These are phyloP conservation scores for Nothoprocta pentlandii DNA, from an alignment of 2,113 vertebrate species.

Conservation along the genomic window DNA sequence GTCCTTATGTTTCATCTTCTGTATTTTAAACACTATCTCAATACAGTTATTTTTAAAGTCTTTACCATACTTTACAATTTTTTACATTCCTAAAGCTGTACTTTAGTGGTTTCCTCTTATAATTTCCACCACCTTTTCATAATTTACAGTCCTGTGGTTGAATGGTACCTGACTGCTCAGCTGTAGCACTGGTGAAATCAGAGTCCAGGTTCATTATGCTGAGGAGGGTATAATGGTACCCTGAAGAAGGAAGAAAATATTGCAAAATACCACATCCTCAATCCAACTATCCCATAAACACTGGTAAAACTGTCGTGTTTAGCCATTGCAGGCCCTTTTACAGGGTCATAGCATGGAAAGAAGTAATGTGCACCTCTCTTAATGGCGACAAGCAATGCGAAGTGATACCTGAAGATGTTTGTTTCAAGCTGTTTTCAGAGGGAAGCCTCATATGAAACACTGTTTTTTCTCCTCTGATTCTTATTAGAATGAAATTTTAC, in stretches of 20 bases:
- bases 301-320: not conserved
- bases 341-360: not conserved
- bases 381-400: not conserved
- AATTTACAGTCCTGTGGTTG: not conserved
- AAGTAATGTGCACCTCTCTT: not conserved
- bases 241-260: not conserved
- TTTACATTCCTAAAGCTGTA: not conserved
- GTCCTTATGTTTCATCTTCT: not conserved
- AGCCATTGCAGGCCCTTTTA: not conserved
- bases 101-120: not conserved
- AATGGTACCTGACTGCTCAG: not conserved
- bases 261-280: not conserved
- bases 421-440: not conserved
- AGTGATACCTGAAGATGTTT: not conserved
- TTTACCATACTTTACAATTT: not conserved
- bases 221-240: not conserved
- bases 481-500: not conserved
- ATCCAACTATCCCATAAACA: not conserved
- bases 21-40: not conserved
- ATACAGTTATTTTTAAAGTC: not conserved
- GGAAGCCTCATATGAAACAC: not conserved
- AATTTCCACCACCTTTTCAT: not conserved
- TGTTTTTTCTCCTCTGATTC: not conserved
- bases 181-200: not conserved
- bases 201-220: not conserved